Evolutionary conservation across 2,113 vertebrate species (phyloP).

Genomic region (Canis aureus): DNA sequence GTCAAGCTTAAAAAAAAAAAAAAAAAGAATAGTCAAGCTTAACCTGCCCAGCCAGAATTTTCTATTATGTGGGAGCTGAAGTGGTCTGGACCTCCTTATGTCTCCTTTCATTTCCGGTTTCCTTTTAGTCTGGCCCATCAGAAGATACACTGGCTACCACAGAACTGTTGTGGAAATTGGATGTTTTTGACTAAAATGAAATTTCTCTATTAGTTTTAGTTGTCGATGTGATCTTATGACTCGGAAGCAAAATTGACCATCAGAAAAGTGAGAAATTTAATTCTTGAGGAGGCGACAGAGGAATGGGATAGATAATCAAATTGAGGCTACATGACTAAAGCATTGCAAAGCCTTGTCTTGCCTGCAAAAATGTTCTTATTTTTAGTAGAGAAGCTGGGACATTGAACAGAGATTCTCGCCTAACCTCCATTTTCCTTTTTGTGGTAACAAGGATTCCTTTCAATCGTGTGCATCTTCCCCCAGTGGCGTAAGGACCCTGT

Average conservation of each 20-base stretch:
- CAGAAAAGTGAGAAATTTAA: slow-evolving; percentile 67
- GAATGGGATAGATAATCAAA: slow-evolving; percentile 56
- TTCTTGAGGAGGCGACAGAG: slow-evolving; percentile 33
- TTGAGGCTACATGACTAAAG: neutral
- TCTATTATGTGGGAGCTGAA: neutral
- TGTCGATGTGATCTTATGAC: slow-evolving; percentile 31
- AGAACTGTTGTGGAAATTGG: slow-evolving; percentile 47
- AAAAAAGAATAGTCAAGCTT: neutral
- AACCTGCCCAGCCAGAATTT: neutral
- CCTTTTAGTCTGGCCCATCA: neutral
- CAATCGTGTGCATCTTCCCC: neutral
- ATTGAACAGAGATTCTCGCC: neutral
- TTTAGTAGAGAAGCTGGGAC: neutral
- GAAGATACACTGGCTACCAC: neutral
- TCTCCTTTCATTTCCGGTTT: slow-evolving; percentile 20
- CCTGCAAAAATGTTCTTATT: slow-evolving; percentile 16
- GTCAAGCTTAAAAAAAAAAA: neutral
- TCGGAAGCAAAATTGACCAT: neutral
- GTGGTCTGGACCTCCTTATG: neutral
- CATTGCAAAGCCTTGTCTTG: neutral
- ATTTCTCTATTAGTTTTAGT: slow-evolving; percentile 55
- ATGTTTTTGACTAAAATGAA: slow-evolving; percentile 46
- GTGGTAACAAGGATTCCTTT: neutral
- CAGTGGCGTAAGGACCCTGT: neutral
- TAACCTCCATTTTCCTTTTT: neutral